These are phyloP conservation scores for Stenopsyche tienmushanensis DNA, from an alignment of 1,140 invertebrate species.

Conservation along the genomic window DNA sequence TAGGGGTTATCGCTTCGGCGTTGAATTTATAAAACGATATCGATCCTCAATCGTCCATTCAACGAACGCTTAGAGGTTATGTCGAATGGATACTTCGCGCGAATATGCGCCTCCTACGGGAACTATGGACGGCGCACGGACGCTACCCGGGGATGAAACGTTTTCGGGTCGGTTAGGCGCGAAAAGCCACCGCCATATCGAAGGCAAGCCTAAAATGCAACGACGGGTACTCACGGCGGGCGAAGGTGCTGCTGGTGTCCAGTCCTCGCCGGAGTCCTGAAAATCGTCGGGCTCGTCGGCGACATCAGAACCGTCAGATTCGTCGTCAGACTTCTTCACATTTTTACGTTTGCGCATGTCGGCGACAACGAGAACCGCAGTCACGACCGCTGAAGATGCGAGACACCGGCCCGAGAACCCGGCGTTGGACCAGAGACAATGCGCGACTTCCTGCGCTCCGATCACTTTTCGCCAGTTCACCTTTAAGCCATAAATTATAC, in stretches of 20 bases:
- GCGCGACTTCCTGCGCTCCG: not conserved
- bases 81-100: too few relatives aligned
- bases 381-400: not conserved
- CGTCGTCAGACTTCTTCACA: conserved; percentile 52
- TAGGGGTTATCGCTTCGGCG: too few relatives aligned
- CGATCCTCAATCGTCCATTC: too few relatives aligned
- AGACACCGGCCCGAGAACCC: not conserved
- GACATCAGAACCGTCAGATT: conserved; percentile 52
- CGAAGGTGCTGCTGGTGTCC: conserved; percentile 58
- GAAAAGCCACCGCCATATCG: too few relatives aligned
- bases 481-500: not conserved
- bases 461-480: not conserved
- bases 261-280: conserved; percentile 57
- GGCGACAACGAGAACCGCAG: not conserved
- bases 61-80: too few relatives aligned
- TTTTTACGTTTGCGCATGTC: conserved; percentile 55
- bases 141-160: too few relatives aligned
- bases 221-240: too few relatives aligned
- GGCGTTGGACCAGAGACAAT: not conserved
- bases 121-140: too few relatives aligned
- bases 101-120: too few relatives aligned
- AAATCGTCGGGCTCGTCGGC: conserved; percentile 55
- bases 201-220: too few relatives aligned
- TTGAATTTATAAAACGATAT: too few relatives aligned
- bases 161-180: too few relatives aligned